A percentile compares a stretch with the other conserved stretches of the same genome.
Conservation (phyloP, 2,113 vertebrate genomes). For the Aegotheles bennettii region DNA sequence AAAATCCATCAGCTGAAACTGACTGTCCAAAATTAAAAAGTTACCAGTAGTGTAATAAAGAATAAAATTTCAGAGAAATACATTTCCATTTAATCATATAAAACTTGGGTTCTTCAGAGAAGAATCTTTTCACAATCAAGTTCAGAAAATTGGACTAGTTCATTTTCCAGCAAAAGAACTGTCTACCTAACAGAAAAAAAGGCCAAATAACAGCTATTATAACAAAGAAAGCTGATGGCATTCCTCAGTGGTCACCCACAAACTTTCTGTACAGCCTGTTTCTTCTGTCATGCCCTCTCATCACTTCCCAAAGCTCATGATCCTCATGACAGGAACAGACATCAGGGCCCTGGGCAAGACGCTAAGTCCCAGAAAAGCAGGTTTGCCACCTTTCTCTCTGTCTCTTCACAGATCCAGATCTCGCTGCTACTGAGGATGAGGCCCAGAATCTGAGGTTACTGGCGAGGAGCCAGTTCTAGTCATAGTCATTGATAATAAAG, state of each 20-base stretch:
- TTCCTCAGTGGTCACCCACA: not conserved
- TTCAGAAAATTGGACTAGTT: not conserved
- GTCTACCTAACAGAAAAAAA: not conserved
- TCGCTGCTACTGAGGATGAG: not conserved
- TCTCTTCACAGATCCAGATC: not conserved
- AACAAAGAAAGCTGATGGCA: not conserved
- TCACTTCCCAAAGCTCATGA: not conserved
- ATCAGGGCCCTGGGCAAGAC: not conserved
- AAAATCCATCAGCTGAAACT: not conserved
- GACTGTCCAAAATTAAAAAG: not conserved
- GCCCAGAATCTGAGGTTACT: not conserved
- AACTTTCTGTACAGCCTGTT: not conserved
- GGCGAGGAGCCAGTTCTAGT: not conserved
- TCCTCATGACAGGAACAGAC: not conserved
- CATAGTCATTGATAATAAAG: not conserved
- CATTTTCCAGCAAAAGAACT: not conserved
- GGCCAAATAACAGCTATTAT: not conserved
- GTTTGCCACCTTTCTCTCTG: not conserved
- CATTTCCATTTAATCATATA: not conserved
- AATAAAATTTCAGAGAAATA: not conserved
- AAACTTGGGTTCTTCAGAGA: not conserved
- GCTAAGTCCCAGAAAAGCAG: not conserved
- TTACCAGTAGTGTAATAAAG: not conserved
- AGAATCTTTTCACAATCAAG: not conserved
- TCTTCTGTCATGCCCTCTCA: not conserved